Evolutionary conservation across 1,140 invertebrate species (phyloP).

Genomic region (Popillia japonica): DNA sequence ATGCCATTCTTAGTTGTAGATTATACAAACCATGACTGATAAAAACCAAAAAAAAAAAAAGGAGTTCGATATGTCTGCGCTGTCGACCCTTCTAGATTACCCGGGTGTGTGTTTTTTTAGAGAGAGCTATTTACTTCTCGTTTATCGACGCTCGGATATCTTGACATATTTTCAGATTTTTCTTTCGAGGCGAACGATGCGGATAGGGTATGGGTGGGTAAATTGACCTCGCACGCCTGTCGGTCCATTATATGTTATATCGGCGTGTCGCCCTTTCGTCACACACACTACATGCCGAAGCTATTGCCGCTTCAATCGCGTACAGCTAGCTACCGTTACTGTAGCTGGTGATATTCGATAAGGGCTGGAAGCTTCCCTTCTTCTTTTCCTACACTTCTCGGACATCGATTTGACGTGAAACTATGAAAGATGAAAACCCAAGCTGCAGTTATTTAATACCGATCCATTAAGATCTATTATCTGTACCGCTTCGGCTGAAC

Average conservation of each 20-base stretch:
- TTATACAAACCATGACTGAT: not conserved
- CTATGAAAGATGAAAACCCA: slow-evolving; percentile 34
- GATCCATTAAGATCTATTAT: slow-evolving; percentile 32
- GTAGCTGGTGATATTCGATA: slow-evolving; percentile 31
- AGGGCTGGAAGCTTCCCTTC: slow-evolving; percentile 8
- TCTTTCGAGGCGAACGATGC: slow-evolving; percentile 28
- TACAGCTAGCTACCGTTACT: not conserved
- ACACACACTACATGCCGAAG: slow-evolving; percentile 4
- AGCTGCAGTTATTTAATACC: slow-evolving; percentile 21
- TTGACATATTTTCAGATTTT: slow-evolving; percentile 35
- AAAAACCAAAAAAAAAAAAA: slow-evolving; percentile 8
- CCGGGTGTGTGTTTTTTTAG: slow-evolving; percentile 15
- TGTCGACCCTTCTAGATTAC: slow-evolving; percentile 26
- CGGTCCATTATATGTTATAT: slow-evolving; percentile 33
- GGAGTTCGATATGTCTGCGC: not conserved
- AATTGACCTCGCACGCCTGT: slow-evolving; percentile 18
- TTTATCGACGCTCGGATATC: slow-evolving; percentile 33
- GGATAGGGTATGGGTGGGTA: slow-evolving; percentile 22
- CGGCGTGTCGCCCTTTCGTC: slow-evolving; percentile 29
- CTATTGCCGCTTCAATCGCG: slow-evolving; percentile 21
- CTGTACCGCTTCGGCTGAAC: not conserved
- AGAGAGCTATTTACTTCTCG: slow-evolving; percentile 30
- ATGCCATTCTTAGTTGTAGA: slow-evolving; percentile 2
- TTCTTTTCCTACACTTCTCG: not conserved
- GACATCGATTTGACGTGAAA: slow-evolving; percentile 26